Conservation (phyloP, 2,113 vertebrate genomes). For the Suricata suricatta region DNA sequence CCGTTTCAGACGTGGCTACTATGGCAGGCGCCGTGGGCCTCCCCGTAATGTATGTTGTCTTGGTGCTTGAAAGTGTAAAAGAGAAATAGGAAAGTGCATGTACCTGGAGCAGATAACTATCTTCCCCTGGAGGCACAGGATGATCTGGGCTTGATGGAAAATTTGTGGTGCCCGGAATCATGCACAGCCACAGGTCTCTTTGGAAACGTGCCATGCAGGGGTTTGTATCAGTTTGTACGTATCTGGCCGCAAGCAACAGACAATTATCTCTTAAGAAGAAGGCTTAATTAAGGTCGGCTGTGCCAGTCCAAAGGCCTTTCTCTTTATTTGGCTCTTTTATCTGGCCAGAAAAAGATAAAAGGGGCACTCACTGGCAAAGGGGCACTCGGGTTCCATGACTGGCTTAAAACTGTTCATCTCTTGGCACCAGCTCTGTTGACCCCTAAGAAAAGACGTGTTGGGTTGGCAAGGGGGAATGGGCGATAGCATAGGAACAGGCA, state of each 20-base stretch:
- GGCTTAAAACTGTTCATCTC: not conserved
- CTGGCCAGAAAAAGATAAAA: too few relatives aligned
- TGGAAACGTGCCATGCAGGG: not conserved
- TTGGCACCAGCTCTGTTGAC: not conserved
- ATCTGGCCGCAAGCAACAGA: not conserved
- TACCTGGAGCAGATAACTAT: not conserved
- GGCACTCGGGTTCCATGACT: not conserved
- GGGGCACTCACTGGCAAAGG: not conserved
- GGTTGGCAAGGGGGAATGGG: not conserved
- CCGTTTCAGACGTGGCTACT: constrained; percentile 93
- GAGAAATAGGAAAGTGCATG: not conserved
- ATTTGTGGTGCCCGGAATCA: not conserved
- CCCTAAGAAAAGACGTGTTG: not conserved
- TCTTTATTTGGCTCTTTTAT: not conserved
- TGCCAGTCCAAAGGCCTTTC: not conserved
- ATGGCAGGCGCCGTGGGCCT: constrained; percentile 87
- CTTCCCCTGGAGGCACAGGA: not conserved
- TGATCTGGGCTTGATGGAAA: not conserved
- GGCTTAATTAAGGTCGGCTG: not conserved
- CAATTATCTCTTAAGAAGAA: not conserved
- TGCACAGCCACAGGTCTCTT: not conserved
- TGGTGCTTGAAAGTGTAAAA: not conserved
- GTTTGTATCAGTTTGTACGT: not conserved
- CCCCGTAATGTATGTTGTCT: constrained; percentile 83
- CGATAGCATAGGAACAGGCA: not conserved